Evolutionary conservation across 2,888 invertebrate genomes (phyloP).

Genomic region (Calameuta filiformis): DNA sequence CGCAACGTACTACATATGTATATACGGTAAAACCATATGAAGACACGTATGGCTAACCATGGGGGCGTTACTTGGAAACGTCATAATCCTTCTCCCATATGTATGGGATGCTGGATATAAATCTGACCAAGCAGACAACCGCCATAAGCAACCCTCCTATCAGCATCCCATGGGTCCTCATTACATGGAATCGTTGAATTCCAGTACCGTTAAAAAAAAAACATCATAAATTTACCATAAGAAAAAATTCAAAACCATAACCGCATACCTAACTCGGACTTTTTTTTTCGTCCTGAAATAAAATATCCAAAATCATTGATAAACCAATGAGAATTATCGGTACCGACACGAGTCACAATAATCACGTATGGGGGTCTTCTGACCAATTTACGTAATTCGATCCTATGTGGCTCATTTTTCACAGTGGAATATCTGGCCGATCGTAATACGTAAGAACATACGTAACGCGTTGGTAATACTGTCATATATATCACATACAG

Average conservation of each 20-base stretch:
- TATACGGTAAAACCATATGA: not conserved
- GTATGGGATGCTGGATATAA: constrained; percentile 33
- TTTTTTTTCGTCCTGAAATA: not conserved
- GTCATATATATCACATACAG: not conserved
- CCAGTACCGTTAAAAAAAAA: not conserved
- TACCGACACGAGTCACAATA: not conserved
- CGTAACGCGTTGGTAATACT: not conserved
- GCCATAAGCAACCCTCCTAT: not conserved
- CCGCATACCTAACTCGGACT: not conserved
- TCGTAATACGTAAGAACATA: not conserved
- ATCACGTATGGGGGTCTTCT: not conserved
- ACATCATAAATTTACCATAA: not conserved
- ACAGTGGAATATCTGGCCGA: constrained; percentile 11
- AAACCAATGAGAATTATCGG: not conserved
- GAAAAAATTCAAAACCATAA: not conserved
- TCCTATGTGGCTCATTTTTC: constrained; percentile 46
- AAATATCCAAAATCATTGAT: no score
- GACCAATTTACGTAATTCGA: constrained; percentile 43
- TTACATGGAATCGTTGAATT: not conserved
- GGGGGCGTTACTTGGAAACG: constrained; percentile 52
- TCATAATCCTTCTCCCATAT: constrained; percentile 47
- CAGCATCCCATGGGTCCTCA: not conserved
- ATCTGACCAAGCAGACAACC: constrained; percentile 23
- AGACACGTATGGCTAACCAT: constrained; percentile 10
- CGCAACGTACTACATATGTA: not conserved